A percentile compares a stretch with the other conserved stretches of the same genome.
Evolutionary conservation across 2,797 vertebrate species (phyloP).

Genomic region (Acridotheres tristis): DNA sequence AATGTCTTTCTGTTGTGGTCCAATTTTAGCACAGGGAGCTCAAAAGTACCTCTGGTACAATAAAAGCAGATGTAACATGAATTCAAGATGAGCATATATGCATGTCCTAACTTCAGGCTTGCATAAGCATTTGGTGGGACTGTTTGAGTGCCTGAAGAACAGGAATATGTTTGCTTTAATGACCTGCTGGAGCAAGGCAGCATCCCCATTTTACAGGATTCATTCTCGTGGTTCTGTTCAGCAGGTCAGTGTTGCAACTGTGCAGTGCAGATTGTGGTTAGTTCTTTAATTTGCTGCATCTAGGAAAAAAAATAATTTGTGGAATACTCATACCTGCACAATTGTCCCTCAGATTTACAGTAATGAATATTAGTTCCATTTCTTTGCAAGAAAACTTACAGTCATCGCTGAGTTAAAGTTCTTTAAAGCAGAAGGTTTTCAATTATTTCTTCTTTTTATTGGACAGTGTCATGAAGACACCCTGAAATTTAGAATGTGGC

Average conservation of each 20-base stretch:
- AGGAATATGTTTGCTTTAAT: background rate
- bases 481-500: background rate
- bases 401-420: background rate
- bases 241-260: background rate
- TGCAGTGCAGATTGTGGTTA: background rate
- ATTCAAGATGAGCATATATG: background rate
- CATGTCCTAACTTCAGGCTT: background rate
- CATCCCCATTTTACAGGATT: background rate
- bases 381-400: background rate
- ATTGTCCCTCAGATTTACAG: background rate
- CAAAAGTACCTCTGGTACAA: background rate
- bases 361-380: background rate
- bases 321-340: background rate
- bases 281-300: background rate
- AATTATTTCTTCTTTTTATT: background rate
- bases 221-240: background rate
- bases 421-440: background rate
- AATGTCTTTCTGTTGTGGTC: background rate
- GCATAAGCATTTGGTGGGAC: background rate
- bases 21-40: background rate
- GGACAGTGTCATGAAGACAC: background rate
- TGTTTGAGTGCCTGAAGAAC: background rate
- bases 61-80: background rate
- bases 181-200: background rate
- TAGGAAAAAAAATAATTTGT: background rate